Evolutionary conservation across 2,113 vertebrate species (phyloP).

Genomic region (Pomatorhinus ruficollis): DNA sequence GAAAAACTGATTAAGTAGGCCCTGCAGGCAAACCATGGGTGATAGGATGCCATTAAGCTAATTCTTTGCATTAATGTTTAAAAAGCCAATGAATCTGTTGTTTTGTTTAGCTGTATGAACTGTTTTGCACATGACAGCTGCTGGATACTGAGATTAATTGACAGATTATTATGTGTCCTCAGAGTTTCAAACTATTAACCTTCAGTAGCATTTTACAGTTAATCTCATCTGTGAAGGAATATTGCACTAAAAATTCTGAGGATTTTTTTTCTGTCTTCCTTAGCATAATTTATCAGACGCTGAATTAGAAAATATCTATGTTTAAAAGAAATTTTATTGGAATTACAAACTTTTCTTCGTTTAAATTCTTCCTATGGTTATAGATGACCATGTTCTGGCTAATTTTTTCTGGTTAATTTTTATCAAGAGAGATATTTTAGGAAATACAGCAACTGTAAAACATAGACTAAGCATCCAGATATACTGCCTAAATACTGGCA

Average conservation of each 20-base stretch:
- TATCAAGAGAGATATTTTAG: neutral
- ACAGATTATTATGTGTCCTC: neutral
- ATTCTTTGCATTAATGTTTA: neutral
- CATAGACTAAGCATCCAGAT: neutral
- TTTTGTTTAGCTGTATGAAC: conserved; percentile 4
- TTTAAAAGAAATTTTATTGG: neutral
- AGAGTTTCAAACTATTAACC: neutral
- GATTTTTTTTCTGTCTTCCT: neutral
- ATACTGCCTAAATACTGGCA: neutral
- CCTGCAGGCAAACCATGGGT: conserved; percentile 1
- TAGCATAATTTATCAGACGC: neutral
- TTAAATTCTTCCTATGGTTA: neutral
- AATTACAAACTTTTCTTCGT: neutral
- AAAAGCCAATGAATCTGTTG: neutral
- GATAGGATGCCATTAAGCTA: neutral
- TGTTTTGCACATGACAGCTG: neutral
- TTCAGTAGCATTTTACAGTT: neutral
- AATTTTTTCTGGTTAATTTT: neutral
- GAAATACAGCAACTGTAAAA: neutral
- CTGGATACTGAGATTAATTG: neutral
- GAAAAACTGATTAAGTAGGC: neutral
- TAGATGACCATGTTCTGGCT: neutral
- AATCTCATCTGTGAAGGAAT: neutral
- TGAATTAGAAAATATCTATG: neutral
- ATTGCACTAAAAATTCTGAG: neutral